Evolutionary conservation across 1,140 invertebrate genomes (phyloP), one percentile per base, ranked within the genome.

Genomic region (Musca domestica): DNA sequence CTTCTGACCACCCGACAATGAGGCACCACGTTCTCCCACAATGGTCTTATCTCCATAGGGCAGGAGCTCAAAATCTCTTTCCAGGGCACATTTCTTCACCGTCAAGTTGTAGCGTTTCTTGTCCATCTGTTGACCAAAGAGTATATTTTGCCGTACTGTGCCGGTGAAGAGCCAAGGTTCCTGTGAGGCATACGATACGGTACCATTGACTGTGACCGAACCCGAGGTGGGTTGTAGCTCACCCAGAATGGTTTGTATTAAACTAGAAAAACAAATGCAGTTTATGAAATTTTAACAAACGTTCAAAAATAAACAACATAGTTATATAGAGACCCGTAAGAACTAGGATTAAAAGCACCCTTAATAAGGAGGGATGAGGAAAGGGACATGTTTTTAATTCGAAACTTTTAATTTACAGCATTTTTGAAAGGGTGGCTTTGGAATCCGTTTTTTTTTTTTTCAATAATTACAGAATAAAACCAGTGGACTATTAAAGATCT

Each of bases 1-100:
- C 70, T 91, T 90, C 82, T 98, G 95, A 34, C 96, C 95, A 66
- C 95, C 95, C 80, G 92, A 95, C n/a, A 94, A 83, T 70, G 86
- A 89, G 17, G 95, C 89, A 46, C 95, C 95, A 66, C 92, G 84
- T 69, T 91, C 88, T 2, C 95, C 95, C 9, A 98, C 93, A 46
- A 95, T 84, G 0, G 95, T 98, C 73, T 89, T 88, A 76, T 98
- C 95, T 7, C 91, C 91, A 73, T 90, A 86, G 6, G 89, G 88
- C 56, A 93, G 84, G 14, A 89, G 82, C 27, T 87, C 85, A 72
- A 97, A 88, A 82, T 98, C 95, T 17, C 86, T 78, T 76, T 90
- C 87, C 66, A 94, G 83, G 7, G 91, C 89, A 74, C 91, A 93
- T 30, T 89, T 88, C 67, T 87, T 85, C 2, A 93, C 84, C 72